A percentile compares a stretch with the other conserved stretches of the same genome.
Evolutionary conservation across 64 coral and sea anemone species (phyloP).

Genomic region (Anthopleura sola): DNA sequence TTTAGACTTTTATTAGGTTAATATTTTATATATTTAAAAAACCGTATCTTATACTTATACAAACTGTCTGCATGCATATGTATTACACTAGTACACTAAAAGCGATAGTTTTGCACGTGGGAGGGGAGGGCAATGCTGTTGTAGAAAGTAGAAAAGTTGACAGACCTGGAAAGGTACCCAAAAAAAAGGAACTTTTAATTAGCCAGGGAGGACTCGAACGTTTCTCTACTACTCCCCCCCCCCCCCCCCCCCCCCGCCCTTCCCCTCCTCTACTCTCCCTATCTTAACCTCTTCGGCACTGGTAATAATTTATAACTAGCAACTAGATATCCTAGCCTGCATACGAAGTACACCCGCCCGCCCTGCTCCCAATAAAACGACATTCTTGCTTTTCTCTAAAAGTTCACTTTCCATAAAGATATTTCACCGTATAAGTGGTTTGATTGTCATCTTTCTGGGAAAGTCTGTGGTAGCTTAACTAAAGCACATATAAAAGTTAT

Average conservation of each 20-base stretch:
- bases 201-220: neutral
- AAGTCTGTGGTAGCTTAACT: constrained; percentile 22
- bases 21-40: constrained; percentile 9
- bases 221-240: too few species aligned
- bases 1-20: neutral
- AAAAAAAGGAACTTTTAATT: neutral
- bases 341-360: neutral
- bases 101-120: neutral
- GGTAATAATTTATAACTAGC: too few species aligned
- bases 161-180: neutral
- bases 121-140: neutral
- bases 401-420: neutral
- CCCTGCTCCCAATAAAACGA: neutral
- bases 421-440: neutral
- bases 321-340: too few species aligned
- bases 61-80: neutral
- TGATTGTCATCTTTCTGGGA: constrained; percentile 18
- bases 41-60: neutral
- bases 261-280: too few species aligned
- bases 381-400: neutral
- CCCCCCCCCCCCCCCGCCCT: too few species aligned
- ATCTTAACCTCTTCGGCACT: too few species aligned
- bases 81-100: neutral
- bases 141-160: neutral
- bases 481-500: neutral